Base-by-base conservation (phyloP, 2,113 vertebrate species). In the Scomber colias region DNA sequence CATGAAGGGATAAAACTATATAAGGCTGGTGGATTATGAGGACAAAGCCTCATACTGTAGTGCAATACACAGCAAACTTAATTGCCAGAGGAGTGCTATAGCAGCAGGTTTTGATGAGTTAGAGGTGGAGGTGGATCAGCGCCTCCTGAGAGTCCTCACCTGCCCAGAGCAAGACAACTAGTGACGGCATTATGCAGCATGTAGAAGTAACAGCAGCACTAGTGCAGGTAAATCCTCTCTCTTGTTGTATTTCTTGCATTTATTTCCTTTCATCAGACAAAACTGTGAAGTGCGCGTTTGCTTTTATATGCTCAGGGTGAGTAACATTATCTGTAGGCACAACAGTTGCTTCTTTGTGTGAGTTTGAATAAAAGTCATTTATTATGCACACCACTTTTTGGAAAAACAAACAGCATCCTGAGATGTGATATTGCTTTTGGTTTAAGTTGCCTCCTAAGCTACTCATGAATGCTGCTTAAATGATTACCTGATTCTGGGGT, bases 271-370 rank as follows among this genome's bases (percentile, higher is more conserved):
- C 56, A 55, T 54, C 27, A 45, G 35, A 46, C 21, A 67, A 40
- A 9, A 66, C 59, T 31, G 48, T 13, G 54, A 50, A 30, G 27
- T 44, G 53, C 48, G 53, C 48, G 16, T 78, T 75, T 65, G 31
- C 71, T 66, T 63, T 77, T 70, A 69, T 57, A 24, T 35, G 60
- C 62, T 75, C 45, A 7, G 44, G 31, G 31, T 74, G 65, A 78
- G 55, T 60, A 48, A 11, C 35, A n/a, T 73, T 69, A 80, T 78
- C 77, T 27, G n/a, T 3, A 19, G 65, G 51, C 48, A 61, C 65
- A 55, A 53, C 48, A 56, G 51, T 54, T 27, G 50, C 63, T 19
- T 81, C 55, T 79, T 75, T 82, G 50, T 86, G 67, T 4, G 46
- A 44, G 44, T 63, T 24, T 66, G 57, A 70, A 70, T 79, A 27